These are phyloP conservation scores for Venustaconcha ellipsiformis DNA, from an alignment of 1,140 invertebrate genomes.

Conservation along the genomic window DNA sequence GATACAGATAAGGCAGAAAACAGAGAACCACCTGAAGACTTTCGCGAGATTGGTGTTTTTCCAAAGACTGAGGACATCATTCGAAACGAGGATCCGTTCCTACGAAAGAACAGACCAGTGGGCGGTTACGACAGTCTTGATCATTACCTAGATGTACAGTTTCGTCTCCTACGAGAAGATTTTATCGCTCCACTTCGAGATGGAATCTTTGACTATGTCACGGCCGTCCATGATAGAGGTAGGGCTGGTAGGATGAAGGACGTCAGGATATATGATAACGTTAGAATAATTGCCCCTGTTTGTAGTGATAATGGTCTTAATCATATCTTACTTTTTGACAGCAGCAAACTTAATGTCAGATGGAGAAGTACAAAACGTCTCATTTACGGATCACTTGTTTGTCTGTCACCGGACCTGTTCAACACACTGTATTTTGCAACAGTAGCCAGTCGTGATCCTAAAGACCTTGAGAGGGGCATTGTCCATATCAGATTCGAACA, in stretches of 20 bases:
- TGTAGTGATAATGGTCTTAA: constrained; percentile 36
- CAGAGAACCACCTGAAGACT: constrained; percentile 63
- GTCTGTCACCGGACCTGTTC: constrained; percentile 79
- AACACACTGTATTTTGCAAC: constrained; percentile 77
- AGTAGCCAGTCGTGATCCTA: constrained; percentile 73
- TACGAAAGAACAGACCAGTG: constrained; percentile 74
- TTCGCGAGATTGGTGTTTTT: constrained; percentile 55
- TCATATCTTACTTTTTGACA: constrained; percentile 56
- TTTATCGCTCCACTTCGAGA: constrained; percentile 65
- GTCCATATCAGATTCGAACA: constrained; percentile 63
- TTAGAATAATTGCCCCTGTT: constrained; percentile 37
- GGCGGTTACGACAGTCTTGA: constrained; percentile 75
- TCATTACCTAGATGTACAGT: constrained; percentile 84
- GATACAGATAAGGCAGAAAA: no score
- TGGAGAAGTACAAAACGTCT: constrained; percentile 73
- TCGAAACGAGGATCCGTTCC: constrained; percentile 57
- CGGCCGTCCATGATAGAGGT: constrained; percentile 9
- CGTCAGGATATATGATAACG: constrained; percentile 51
- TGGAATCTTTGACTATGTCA: constrained; percentile 53
- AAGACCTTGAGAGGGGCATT: constrained; percentile 37
- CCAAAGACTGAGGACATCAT: constrained; percentile 55
- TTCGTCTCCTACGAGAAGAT: constrained; percentile 81
- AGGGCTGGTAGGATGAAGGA: constrained; percentile 27
- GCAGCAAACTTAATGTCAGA: constrained; percentile 45
- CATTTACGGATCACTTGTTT: constrained; percentile 79